phyloP scores from a whole-genome alignment of 2,888 invertebrate species.

The Polyommatus icarus region DNA sequence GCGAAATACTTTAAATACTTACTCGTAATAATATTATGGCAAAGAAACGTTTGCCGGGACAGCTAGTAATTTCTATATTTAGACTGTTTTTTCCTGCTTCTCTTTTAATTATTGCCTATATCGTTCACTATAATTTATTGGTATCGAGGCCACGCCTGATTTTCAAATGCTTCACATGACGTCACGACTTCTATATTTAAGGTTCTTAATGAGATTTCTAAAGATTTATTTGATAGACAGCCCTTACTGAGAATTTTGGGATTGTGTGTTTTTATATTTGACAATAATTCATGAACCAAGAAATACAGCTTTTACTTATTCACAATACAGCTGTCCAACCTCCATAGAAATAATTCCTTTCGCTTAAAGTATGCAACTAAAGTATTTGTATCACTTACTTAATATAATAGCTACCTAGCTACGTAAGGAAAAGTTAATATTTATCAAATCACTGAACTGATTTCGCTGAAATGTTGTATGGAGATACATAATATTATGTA shows the following conservation, averaged over 20 bases:
- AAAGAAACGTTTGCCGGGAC: too few relatives aligned
- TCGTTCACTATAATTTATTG: conserved; percentile 12
- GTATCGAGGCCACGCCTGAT: conserved; percentile 19
- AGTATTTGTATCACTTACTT: not conserved
- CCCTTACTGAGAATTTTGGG: not conserved
- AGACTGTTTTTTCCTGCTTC: not conserved
- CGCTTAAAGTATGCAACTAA: not conserved
- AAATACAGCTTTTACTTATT: not conserved
- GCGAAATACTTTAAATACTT: too few relatives aligned
- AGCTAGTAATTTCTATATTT: too few relatives aligned
- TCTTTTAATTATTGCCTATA: not conserved
- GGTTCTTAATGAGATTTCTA: not conserved
- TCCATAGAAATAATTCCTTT: not conserved
- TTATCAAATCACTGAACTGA: too few relatives aligned
- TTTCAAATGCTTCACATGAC: conserved; percentile 24
- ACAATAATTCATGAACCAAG: not conserved
- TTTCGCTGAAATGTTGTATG: too few relatives aligned
- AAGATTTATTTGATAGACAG: not conserved
- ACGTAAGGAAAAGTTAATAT: not conserved
- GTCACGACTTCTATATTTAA: not conserved
- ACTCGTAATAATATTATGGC: too few relatives aligned
- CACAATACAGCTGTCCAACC: not conserved
- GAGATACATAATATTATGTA: too few relatives aligned
- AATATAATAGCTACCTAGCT: not conserved
- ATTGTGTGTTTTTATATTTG: not conserved